Percentiles rank a stretch among this genome's conserved stretches.
phyloP scores from a whole-genome alignment of 92 coral and sea anemone species.

The Actinernus sp. region DNA sequence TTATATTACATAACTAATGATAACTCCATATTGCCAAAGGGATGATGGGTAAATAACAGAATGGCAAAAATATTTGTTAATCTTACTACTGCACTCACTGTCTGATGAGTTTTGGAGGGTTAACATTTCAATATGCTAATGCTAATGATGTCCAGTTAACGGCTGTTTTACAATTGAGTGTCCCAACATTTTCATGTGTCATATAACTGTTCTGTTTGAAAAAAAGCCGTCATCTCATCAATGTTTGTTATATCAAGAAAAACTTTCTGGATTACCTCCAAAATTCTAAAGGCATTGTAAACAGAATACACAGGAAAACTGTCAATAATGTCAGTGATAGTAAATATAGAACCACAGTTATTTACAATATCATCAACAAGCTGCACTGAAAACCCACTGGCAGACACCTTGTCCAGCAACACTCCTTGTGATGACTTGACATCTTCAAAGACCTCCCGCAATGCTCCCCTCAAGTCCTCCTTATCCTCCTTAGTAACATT shows the following conservation, averaged over 20 bases:
- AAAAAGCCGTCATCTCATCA: conserved; percentile 17
- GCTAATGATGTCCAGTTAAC: too few species aligned
- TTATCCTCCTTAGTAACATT: conserved; percentile 19
- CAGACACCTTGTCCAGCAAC: conserved; percentile 27
- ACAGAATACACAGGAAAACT: conserved; percentile 52
- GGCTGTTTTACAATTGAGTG: too few species aligned
- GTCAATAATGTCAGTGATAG: conserved; percentile 10
- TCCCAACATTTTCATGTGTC: too few species aligned
- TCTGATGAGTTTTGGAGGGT: too few species aligned
- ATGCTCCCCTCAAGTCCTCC: conserved; percentile 6
- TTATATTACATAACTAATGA: too few species aligned
- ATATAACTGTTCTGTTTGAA: too few species aligned
- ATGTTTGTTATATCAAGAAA: conserved; percentile 57
- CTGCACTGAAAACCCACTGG: conserved; percentile 58
- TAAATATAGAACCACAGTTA: conserved; percentile 30
- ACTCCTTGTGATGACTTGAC: conserved; percentile 5
- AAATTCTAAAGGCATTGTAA: conserved; percentile 21
- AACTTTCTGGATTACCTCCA: conserved; percentile 62
- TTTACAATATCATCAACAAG: conserved; percentile 54
- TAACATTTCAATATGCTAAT: too few species aligned
- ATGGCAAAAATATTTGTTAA: too few species aligned
- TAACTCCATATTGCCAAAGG: too few species aligned
- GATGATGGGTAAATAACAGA: too few species aligned
- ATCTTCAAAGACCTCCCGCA: conserved; percentile 5
- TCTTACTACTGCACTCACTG: too few species aligned